Base-by-base conservation (phyloP, 1,140 invertebrate genomes). In the Samia ricini region DNA sequence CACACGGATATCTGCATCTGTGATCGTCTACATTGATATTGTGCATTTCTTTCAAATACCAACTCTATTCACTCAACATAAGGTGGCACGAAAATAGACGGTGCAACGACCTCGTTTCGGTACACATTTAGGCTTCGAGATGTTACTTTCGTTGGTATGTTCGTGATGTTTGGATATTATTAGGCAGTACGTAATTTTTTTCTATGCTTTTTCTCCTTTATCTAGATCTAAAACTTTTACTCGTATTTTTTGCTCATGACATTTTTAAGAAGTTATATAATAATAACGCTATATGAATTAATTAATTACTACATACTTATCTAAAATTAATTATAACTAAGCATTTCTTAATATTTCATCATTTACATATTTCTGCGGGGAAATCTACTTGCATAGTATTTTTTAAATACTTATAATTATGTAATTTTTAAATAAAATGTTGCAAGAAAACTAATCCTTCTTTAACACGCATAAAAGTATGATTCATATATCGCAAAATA, bases 1-100 rank as follows among this genome's bases (percentile, higher is more conserved):
- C 80, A 84, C 74, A 77, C 60, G 66, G 61, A 72, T 82, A 85
- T 85, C 83, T 89, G 82, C 85, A 88, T 85, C 83, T 86, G 81
- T 74, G 82, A 88, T 88, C 81, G 75, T 81, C 80, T 76, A 86
- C 84, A 79, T 77, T 85, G 84, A 87, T 87, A 83, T 50, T 42
- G 59, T 76, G 74, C 79, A 83, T 54, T 60, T 36, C 61, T 36
- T 49, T 55, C 57, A 66, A 85, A 65, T 79, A 58, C 76, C 48
- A 61, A 74, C 81, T 66, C 68, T 86, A 77, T 72, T 48, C 61
- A 68, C 22, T 66, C 33, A 79, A 62, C 56, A 60, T 86, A 87
- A 77, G 76, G 70, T 42, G 36, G 60, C 29, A 61, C 48, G 36
- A 80, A 78, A 79, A 81, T 81, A 79, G 73, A 66, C 60, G 65